phyloP scores from a whole-genome alignment of 2,888 invertebrate genomes.

The Dendrolimus houi region DNA sequence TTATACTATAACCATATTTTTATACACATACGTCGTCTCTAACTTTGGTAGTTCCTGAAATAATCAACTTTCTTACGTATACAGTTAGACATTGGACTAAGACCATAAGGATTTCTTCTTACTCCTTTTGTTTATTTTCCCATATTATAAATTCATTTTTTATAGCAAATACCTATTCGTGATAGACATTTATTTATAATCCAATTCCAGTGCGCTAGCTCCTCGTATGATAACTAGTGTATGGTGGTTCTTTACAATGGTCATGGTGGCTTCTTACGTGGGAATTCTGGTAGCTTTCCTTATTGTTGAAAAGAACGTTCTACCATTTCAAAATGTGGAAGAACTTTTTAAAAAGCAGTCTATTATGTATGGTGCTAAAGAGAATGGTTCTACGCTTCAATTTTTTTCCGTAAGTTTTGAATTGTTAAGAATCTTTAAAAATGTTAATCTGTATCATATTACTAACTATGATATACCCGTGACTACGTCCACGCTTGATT shows the following conservation, averaged over 20 bases:
- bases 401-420: constrained; percentile 86
- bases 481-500: no score
- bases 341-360: constrained; percentile 87
- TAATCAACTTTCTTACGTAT: no score
- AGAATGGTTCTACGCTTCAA: constrained; percentile 86
- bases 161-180: no score
- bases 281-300: constrained; percentile 94
- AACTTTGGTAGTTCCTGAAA: no score
- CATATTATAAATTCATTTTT: no score
- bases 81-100: no score
- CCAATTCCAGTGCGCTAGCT: constrained; percentile 82
- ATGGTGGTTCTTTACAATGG: constrained; percentile 94
- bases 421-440: not conserved
- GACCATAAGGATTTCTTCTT: no score
- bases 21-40: no score
- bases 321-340: constrained; percentile 85
- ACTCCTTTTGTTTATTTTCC: no score
- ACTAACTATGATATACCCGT: no score
- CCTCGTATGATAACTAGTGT: constrained; percentile 91
- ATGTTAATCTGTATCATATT: no score
- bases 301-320: constrained; percentile 83
- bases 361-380: constrained; percentile 90
- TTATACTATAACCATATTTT: no score
- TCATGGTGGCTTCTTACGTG: constrained; percentile 91
- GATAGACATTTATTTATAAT: not conserved